Conservation (phyloP, 1,140 invertebrate species). For the Trachymyrmex cornetzi region DNA sequence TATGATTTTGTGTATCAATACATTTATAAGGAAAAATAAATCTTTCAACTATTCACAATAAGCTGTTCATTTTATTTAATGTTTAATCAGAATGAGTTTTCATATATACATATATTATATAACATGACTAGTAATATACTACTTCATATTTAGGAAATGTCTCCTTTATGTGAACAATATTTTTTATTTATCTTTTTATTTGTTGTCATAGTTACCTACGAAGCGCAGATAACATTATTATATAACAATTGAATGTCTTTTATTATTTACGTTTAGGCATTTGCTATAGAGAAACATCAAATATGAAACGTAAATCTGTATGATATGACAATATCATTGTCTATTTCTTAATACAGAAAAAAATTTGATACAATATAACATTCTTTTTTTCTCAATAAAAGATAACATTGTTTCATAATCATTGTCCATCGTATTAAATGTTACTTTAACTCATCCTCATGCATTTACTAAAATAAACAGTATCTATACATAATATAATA, state of each 20-base stretch:
- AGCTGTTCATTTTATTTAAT: neutral
- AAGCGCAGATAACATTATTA: constrained; percentile 41
- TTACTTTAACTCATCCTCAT: constrained; percentile 22
- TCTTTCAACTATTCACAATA: constrained; percentile 25
- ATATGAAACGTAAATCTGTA: constrained; percentile 48
- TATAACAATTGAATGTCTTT: constrained; percentile 41
- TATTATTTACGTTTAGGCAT: constrained; percentile 38
- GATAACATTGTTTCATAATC: constrained; percentile 40
- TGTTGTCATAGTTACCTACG: constrained; percentile 56
- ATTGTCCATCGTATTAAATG: constrained; percentile 14
- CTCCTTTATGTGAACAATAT: constrained; percentile 5
- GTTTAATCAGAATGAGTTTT: constrained; percentile 35
- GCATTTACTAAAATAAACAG: constrained; percentile 22
- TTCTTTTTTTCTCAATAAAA: constrained; percentile 5
- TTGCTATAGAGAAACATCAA: constrained; percentile 55
- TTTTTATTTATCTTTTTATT: constrained; percentile 41
- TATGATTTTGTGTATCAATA: neutral
- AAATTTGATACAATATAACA: neutral
- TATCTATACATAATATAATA: neutral
- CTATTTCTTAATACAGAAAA: neutral
- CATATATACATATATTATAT: constrained; percentile 34
- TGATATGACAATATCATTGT: neutral
- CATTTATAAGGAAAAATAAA: neutral
- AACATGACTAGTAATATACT: constrained; percentile 61
- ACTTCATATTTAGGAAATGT: constrained; percentile 72